Evolutionary conservation across 2,888 invertebrate genomes (phyloP), one percentile per base, ranked within the genome.

Genomic region (Mythimna ferrago): DNA sequence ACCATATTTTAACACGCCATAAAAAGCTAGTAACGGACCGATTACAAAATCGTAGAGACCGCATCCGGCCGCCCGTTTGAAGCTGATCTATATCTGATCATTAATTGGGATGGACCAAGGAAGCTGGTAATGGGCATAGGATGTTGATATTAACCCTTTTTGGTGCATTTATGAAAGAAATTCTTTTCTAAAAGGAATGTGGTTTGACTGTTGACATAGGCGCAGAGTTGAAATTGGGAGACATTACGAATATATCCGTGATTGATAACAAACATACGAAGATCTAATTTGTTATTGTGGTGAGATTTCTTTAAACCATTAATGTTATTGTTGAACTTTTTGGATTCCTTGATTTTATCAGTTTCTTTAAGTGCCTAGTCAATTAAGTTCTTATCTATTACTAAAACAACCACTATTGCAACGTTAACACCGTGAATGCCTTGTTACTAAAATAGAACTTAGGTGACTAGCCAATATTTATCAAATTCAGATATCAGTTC

Each of bases 61-160:
- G 72, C 82, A 79, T 82, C 82, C 81, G 78, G 66, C 32, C 58
- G 35, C 66, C 38, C 82, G 72, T 76, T 82, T 80, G 77, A 80
- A 69, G 75, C 76, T 84, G 76, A 89, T 88, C 86, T 88, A 89
- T 86, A 84, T 86, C 84, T 80, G 82, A 71, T 80, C 87, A 89
- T 88, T 87, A 86, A 88, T 85, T 85, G 76, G 70, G 80, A 78
- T 81, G 76, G 65, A 79, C 79, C 78, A 66, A 88, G 89, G 89
- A 90, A 90, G 73, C 81, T 62, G 78, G 78, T 81, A 86, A 87
- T 83, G 87, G 75, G 48, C 73, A 61, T 82, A 82, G 87, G 87
- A 87, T 88, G 89, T 90, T 85, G 76, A 83, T 75, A 69, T 69
- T 73, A 68, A 71, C 71, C 54, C 66, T 76, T 82, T 81, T 73